Conservation (phyloP, 2,888 invertebrate genomes). For the Lymantria monacha region DNA sequence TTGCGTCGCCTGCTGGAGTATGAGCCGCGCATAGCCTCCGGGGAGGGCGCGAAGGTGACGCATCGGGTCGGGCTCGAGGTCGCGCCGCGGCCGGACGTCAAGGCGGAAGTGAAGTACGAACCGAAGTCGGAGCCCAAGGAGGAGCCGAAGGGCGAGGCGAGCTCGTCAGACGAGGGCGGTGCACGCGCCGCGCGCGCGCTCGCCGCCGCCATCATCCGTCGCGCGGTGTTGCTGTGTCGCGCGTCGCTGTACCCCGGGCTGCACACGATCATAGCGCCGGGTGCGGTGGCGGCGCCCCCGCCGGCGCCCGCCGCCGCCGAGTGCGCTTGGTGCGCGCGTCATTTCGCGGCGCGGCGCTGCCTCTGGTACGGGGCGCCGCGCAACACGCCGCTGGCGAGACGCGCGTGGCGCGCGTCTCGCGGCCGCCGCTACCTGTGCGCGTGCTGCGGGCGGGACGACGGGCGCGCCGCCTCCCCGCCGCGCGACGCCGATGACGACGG, state of each 20-base stretch:
- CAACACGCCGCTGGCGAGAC: conserved; percentile 60
- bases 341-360: conserved; percentile 56
- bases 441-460: conserved; percentile 81
- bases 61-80: background rate
- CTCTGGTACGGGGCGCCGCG: conserved; percentile 62
- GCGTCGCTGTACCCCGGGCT: conserved; percentile 80
- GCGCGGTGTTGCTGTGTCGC: conserved; percentile 73
- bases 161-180: conserved; percentile 21
- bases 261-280: conserved; percentile 80
- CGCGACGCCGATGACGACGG: conserved; percentile 40
- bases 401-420: conserved; percentile 55
- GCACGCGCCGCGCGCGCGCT: conserved; percentile 43
- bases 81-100: conserved; percentile 9
- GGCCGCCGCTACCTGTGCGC: conserved; percentile 85
- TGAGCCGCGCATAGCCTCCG: conserved; percentile 23
- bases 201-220: conserved; percentile 70
- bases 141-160: conserved; percentile 15
- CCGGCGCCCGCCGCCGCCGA: conserved; percentile 26
- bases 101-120: conserved; percentile 14
- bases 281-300: conserved; percentile 14
- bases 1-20: conserved; percentile 45
- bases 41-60: conserved; percentile 3
- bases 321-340: conserved; percentile 60
- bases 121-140: conserved; percentile 10
- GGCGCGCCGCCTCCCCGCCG: conserved; percentile 59